phyloP scores from a whole-genome alignment of 2,113 vertebrate species.

The Cisticola juncidis region DNA sequence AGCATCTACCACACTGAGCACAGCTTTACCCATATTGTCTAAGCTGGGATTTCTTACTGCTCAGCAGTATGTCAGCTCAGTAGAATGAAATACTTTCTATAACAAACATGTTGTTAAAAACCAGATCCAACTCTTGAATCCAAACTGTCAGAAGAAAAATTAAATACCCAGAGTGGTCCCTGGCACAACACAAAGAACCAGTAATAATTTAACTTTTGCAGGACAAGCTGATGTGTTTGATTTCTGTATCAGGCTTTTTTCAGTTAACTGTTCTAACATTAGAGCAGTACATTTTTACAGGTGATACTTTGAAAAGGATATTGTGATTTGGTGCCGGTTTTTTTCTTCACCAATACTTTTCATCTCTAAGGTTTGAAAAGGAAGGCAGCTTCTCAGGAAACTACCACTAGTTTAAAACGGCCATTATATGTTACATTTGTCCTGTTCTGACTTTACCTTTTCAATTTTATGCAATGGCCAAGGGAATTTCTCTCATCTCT shows the following conservation, averaged over 20 bases:
- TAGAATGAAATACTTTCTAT: not conserved
- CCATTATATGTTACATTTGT: not conserved
- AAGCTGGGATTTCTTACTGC: not conserved
- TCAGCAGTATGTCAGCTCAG: not conserved
- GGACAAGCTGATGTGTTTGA: not conserved
- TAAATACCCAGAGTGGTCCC: not conserved
- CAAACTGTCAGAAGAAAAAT: not conserved
- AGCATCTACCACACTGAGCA: not conserved
- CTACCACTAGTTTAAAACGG: not conserved
- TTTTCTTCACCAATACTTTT: not conserved
- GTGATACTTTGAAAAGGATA: not conserved
- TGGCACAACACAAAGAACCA: not conserved
- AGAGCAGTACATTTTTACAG: not conserved
- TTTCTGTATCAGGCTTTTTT: not conserved
- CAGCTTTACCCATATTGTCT: not conserved
- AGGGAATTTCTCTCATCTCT: not conserved
- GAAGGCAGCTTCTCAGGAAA: not conserved
- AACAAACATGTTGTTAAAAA: not conserved
- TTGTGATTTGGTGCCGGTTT: not conserved
- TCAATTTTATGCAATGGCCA: not conserved
- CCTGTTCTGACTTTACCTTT: not conserved
- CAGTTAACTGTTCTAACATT: not conserved
- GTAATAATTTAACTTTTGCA: not conserved
- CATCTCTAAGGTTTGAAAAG: not conserved
- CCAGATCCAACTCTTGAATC: not conserved